phyloP scores from a whole-genome alignment of 2,888 invertebrate species.

The Sinotaia quadrata region DNA sequence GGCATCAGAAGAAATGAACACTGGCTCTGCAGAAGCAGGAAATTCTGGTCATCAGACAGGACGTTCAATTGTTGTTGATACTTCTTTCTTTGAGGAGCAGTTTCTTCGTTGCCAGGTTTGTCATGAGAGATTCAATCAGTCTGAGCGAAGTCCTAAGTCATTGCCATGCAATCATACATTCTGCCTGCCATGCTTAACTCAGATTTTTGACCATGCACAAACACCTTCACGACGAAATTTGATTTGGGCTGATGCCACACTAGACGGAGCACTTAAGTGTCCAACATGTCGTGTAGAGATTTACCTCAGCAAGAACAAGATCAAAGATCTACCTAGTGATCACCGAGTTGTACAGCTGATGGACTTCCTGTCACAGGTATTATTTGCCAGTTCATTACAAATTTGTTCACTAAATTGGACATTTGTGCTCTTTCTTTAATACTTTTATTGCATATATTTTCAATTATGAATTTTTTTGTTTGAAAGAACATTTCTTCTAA shows the following conservation, averaged over 20 bases:
- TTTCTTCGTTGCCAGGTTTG: conserved; percentile 64
- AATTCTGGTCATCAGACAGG: conserved; percentile 28
- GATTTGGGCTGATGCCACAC: conserved; percentile 52
- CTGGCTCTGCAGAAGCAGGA: not conserved
- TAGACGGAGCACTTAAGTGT: conserved; percentile 62
- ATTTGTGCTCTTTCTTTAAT: too few relatives aligned
- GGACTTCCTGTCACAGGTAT: conserved; percentile 55
- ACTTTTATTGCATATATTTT: too few relatives aligned
- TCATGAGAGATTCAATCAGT: conserved; percentile 56
- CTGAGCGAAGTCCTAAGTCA: conserved; percentile 58
- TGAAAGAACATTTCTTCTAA: too few relatives aligned
- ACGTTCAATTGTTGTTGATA: conserved; percentile 62
- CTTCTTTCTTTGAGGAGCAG: conserved; percentile 64
- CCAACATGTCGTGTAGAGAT: conserved; percentile 66
- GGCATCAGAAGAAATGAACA: not conserved
- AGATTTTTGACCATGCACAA: conserved; percentile 61
- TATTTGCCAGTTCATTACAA: too few relatives aligned
- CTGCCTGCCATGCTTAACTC: conserved; percentile 61
- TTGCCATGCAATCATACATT: conserved; percentile 66
- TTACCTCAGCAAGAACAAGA: conserved; percentile 56
- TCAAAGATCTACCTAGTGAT: conserved; percentile 60
- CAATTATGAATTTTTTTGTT: too few relatives aligned
- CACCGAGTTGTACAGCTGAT: conserved; percentile 67
- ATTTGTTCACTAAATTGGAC: too few relatives aligned
- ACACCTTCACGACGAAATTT: conserved; percentile 44